Evolutionary conservation across 2,797 vertebrate species (phyloP).

Genomic region (Chiroxiphia lanceolata): DNA sequence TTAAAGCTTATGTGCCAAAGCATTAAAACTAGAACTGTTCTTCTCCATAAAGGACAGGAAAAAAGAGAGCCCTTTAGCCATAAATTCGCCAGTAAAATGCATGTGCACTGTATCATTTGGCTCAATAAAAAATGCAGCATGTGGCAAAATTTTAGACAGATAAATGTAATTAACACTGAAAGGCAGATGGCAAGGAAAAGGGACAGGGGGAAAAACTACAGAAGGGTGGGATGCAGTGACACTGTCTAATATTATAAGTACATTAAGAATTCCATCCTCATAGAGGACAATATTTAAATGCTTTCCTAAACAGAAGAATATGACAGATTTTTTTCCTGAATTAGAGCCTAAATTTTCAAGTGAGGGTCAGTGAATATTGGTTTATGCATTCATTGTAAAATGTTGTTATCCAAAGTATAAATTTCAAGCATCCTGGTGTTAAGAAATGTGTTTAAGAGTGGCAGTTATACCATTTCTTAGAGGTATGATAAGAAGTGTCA

Average conservation of each 20-base stretch:
- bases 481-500: constrained; percentile 56
- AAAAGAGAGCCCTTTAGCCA: not conserved
- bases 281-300: not conserved
- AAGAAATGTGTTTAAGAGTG: constrained; percentile 25
- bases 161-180: constrained; percentile 63
- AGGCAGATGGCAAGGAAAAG: constrained; percentile 52
- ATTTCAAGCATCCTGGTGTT: constrained; percentile 37
- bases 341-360: constrained; percentile 2
- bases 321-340: constrained; percentile 2
- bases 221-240: not conserved
- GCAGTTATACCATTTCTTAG: constrained; percentile 32
- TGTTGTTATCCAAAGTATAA: constrained; percentile 30
- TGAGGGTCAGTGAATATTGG: not conserved
- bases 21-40: constrained; percentile 32
- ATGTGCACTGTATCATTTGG: constrained; percentile 40
- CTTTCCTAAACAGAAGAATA: not conserved
- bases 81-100: constrained; percentile 30
- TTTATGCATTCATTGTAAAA: constrained; percentile 33
- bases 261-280: constrained; percentile 10
- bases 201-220: not conserved
- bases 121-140: constrained; percentile 39
- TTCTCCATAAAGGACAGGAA: constrained; percentile 15
- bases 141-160: constrained; percentile 61
- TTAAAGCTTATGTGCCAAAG: constrained; percentile 43
- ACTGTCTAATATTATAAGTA: not conserved